phyloP scores from a whole-genome alignment of 2,888 invertebrate genomes.

The Lysandra coridon region DNA sequence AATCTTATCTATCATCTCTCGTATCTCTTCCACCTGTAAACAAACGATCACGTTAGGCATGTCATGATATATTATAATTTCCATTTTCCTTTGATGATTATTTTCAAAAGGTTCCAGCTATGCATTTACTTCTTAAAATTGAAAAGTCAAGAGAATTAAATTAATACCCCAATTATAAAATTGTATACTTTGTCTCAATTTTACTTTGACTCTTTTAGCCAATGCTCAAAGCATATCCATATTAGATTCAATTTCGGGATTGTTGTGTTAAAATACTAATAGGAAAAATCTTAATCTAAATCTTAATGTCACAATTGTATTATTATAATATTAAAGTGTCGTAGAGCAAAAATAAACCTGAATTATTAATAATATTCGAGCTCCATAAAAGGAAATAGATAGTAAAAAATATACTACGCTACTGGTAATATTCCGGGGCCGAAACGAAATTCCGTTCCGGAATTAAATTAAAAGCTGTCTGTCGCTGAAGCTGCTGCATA shows the following conservation, averaged over 20 bases:
- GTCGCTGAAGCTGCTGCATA: neutral
- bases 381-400: neutral
- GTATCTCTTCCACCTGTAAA: conserved; percentile 97
- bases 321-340: no score
- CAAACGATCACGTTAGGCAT: conserved; percentile 19
- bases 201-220: no score
- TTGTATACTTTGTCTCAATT: no score
- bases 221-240: no score
- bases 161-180: no score
- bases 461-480: conserved; percentile 24
- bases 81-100: neutral
- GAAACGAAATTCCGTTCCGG: conserved; percentile 5
- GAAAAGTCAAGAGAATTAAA: no score
- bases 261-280: no score
- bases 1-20: conserved; percentile 99
- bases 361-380: neutral
- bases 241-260: no score
- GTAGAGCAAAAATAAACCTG: neutral
- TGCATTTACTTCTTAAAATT: no score
- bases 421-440: neutral
- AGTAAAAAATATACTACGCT: neutral
- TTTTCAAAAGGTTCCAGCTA: neutral
- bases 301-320: no score
- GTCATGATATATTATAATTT: neutral
- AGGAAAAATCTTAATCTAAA: no score